Conservation (phyloP, 1,140 invertebrate species). For the Homalodisca vitripennis region DNA sequence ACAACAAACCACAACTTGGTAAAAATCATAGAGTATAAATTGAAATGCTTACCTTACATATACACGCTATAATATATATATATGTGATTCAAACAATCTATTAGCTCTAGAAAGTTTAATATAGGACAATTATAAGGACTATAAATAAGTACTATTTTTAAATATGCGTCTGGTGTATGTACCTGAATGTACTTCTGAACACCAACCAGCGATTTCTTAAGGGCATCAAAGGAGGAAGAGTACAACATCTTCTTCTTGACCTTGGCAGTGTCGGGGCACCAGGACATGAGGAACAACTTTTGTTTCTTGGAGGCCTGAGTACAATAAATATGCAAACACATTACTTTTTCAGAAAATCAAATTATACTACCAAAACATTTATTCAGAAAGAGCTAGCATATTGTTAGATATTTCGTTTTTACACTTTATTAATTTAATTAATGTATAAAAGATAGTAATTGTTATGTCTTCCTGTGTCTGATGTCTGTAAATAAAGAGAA, state of each 20-base stretch:
- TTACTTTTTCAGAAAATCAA: too few species aligned
- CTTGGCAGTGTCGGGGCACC: slow-evolving; percentile 96
- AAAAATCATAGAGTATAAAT: background rate
- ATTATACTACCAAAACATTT: too few species aligned
- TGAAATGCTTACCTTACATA: background rate
- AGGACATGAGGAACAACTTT: slow-evolving; percentile 94
- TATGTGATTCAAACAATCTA: too few species aligned
- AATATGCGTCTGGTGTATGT: background rate
- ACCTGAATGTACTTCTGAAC: slow-evolving; percentile 95
- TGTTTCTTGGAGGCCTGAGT: slow-evolving; percentile 94
- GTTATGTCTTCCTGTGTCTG: too few species aligned
- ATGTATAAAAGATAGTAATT: too few species aligned
- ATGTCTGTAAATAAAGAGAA: too few species aligned
- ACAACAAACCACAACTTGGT: too few species aligned
- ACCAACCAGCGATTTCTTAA: slow-evolving; percentile 93
- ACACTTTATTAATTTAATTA: too few species aligned
- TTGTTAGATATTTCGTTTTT: too few species aligned
- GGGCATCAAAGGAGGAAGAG: slow-evolving; percentile 88
- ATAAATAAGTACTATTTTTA: background rate
- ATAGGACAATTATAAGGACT: background rate
- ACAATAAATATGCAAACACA: too few species aligned
- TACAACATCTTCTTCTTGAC: slow-evolving; percentile 99
- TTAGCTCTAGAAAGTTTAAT: background rate
- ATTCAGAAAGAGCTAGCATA: too few species aligned
- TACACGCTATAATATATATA: too few species aligned